Conservation (phyloP, 2,797 vertebrate species). For the Eulemur rubriventer region DNA sequence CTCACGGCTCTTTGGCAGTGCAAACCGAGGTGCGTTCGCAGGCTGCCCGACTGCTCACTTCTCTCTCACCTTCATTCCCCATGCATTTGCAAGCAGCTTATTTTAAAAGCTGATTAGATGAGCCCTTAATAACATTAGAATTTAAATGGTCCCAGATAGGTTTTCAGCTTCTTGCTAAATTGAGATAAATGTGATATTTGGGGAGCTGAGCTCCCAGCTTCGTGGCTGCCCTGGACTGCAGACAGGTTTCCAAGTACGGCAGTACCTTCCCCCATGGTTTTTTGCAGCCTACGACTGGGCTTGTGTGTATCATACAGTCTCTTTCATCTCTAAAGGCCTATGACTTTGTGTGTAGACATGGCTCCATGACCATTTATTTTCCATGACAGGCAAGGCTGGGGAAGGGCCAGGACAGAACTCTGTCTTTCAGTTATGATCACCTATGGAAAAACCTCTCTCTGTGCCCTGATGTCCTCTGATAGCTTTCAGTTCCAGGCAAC, state of each 20-base stretch:
- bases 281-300: neutral
- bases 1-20: neutral
- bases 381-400: neutral
- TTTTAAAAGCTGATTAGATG: slow-evolving; percentile 78
- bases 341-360: neutral
- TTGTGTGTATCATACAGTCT: neutral
- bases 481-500: neutral
- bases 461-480: too few relatives aligned
- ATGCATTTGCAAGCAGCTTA: slow-evolving; percentile 61
- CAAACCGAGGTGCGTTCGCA: neutral
- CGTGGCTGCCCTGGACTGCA: neutral
- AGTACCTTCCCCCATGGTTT: neutral
- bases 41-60: neutral
- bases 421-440: neutral
- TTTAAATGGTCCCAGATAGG: slow-evolving; percentile 77
- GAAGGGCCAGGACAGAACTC: neutral
- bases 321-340: neutral
- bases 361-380: neutral
- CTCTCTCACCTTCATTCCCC: neutral
- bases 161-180: slow-evolving; percentile 78
- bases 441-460: neutral
- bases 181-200: slow-evolving; percentile 80
- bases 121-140: slow-evolving; percentile 80
- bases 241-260: slow-evolving; percentile 3
- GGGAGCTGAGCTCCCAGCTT: slow-evolving; percentile 68